Conservation (phyloP, 2,888 invertebrate genomes). For the Psylliodes chrysocephalus region DNA sequence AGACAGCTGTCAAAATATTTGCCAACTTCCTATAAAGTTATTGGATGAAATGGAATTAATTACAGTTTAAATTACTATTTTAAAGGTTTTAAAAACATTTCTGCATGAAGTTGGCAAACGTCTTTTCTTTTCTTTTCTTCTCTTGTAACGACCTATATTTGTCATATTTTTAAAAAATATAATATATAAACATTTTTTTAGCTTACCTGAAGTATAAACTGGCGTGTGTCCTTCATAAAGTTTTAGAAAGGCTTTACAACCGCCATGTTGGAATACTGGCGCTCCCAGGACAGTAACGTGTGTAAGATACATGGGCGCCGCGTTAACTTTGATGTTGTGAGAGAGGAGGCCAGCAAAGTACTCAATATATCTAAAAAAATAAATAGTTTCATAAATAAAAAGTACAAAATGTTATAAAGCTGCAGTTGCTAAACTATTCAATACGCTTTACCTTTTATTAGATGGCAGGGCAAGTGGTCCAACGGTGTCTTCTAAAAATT, state of each 20-base stretch:
- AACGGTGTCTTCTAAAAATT: conserved; percentile 86
- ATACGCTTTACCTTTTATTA: conserved; percentile 80
- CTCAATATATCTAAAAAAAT: conserved; percentile 80
- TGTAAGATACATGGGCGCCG: conserved; percentile 85
- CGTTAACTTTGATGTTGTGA: conserved; percentile 88
- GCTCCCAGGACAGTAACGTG: conserved; percentile 88
- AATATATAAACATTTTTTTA: not conserved
- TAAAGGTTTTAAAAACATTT: too few species aligned
- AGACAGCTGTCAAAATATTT: too few species aligned
- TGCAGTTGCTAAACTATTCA: too few species aligned
- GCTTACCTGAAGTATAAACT: conserved; percentile 83
- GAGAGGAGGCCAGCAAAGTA: conserved; percentile 92
- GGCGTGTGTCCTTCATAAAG: conserved; percentile 92
- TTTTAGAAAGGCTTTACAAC: conserved; percentile 80
- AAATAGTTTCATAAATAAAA: too few species aligned
- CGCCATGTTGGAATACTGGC: conserved; percentile 74
- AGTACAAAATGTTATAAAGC: too few species aligned
- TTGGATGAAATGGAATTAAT: too few species aligned
- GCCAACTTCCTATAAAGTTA: too few species aligned
- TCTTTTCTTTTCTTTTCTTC: too few species aligned
- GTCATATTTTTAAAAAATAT: too few species aligned
- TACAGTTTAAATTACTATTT: too few species aligned
- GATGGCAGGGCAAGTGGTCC: conserved; percentile 78
- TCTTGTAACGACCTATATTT: too few species aligned
- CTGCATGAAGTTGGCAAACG: too few species aligned